Evolutionary conservation across 2,888 invertebrate genomes (phyloP).

Genomic region (Exephanes ischioxanthus): DNA sequence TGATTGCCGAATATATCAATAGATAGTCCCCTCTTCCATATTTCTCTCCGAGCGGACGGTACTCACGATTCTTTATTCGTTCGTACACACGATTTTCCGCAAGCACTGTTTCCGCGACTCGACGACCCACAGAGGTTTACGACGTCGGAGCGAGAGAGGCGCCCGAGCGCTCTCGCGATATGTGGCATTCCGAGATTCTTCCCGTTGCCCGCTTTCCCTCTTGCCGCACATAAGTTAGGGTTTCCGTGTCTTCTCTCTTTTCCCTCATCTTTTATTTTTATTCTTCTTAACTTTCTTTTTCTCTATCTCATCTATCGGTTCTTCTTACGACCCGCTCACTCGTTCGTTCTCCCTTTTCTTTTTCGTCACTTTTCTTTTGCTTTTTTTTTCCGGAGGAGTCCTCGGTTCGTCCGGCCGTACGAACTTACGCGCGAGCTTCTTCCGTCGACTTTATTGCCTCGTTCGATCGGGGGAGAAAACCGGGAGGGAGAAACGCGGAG

Average conservation of each 20-base stretch:
- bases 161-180: conserved; percentile 34
- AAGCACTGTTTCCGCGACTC: conserved; percentile 49
- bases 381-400: conserved; percentile 34
- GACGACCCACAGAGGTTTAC: conserved; percentile 55
- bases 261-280: not conserved
- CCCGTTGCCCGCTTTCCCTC: conserved; percentile 42
- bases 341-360: conserved; percentile 34
- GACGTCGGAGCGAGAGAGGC: conserved; percentile 28
- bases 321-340: conserved; percentile 51
- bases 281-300: conserved; percentile 21
- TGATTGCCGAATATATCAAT: not conserved
- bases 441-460: conserved; percentile 69
- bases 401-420: conserved; percentile 47
- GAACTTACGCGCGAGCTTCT: conserved; percentile 63
- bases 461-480: conserved; percentile 41
- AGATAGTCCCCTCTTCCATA: not conserved
- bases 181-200: conserved; percentile 55
- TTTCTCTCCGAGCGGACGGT: no score
- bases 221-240: conserved; percentile 24
- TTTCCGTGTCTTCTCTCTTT: conserved; percentile 28
- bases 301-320: conserved; percentile 48
- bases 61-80: conserved; percentile 8
- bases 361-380: conserved; percentile 28
- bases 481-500: conserved; percentile 7
- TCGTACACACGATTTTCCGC: conserved; percentile 8